These are phyloP conservation scores for Lacerta viridis DNA, from an alignment of 2,797 vertebrate species.

Conservation along the genomic window DNA sequence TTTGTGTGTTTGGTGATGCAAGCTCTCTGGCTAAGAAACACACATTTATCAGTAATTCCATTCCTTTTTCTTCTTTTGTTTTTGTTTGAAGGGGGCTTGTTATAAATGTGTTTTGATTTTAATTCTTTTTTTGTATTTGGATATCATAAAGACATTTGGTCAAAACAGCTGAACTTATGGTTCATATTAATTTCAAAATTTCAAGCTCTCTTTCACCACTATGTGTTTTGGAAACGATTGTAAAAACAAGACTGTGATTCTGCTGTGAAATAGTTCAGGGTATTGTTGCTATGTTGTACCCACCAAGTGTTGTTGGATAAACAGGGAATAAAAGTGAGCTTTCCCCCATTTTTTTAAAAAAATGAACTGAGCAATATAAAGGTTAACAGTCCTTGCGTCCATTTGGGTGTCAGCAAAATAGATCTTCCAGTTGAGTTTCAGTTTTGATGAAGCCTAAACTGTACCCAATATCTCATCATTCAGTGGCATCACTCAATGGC, in stretches of 20 bases:
- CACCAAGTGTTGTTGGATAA: neutral
- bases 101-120: slow-evolving; percentile 27
- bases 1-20: neutral
- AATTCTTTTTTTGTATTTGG: slow-evolving; percentile 2
- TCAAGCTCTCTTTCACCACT: slow-evolving; percentile 18
- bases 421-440: too few relatives aligned
- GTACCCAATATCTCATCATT: too few relatives aligned
- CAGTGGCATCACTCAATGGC: too few relatives aligned
- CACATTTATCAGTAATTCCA: neutral
- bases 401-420: neutral
- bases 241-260: slow-evolving; percentile 10
- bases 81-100: neutral
- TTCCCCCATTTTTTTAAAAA: neutral
- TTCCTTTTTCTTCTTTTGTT: slow-evolving; percentile 9
- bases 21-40: neutral
- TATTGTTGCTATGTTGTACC: neutral
- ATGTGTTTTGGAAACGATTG: slow-evolving; percentile 19
- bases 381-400: neutral
- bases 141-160: neutral
- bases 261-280: neutral
- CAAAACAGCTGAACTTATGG: slow-evolving; percentile 12
- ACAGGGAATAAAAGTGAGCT: neutral
- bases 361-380: neutral
- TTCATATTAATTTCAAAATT: slow-evolving; percentile 14
- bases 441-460: too few relatives aligned